Base-by-base conservation (phyloP, 2,113 vertebrate species). In the Eulemur macaco region DNA sequence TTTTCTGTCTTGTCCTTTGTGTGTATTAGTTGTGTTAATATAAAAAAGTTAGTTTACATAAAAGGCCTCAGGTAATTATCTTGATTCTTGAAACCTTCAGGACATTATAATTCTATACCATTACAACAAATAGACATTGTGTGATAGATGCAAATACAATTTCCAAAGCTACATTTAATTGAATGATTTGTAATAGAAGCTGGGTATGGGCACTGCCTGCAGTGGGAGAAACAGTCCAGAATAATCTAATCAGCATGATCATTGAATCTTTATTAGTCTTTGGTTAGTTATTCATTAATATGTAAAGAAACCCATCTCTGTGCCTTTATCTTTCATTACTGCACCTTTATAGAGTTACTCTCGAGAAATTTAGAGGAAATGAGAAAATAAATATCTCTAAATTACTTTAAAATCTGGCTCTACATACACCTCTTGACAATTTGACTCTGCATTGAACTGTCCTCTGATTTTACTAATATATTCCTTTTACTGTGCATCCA, bases 191-290 rank as follows among this genome's bases (percentile, higher is more conserved):
- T 78, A 93, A 91, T 92, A 96, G 56, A 31, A 97, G 0, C 18
- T 94, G 47, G 95, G 74, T 96, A 73, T 85, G 5, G 45, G 18
- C 21, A 92, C 34, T 94, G 90, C 92, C 87, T 97, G 54, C 85
- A 94, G 74, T 89, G 54, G 87, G 80, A 96, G 96, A 97, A 97
- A 92, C 93, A 97, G 92, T 58, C 8, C 4, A 84, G 4, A 89
- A 4, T 76, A 92, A 47, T 96, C 81, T 95, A 96, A 97, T 97
- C 86, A 96, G 25, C 74, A 50, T 34, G 95, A 94, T 81, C 90
- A 83, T 27, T 68, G 86, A 96, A 71, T 98, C 76, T 95, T 97
- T 96, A 93, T 98, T 96, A 96, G 90, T 31, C 12, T 98, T 96
- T 97, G 1, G 5, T 84, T 96, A 93, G 52, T 74, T 95, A 58